These are phyloP conservation scores for Telmatherina bonti DNA, from an alignment of 2,797 vertebrate species.

Conservation along the genomic window DNA sequence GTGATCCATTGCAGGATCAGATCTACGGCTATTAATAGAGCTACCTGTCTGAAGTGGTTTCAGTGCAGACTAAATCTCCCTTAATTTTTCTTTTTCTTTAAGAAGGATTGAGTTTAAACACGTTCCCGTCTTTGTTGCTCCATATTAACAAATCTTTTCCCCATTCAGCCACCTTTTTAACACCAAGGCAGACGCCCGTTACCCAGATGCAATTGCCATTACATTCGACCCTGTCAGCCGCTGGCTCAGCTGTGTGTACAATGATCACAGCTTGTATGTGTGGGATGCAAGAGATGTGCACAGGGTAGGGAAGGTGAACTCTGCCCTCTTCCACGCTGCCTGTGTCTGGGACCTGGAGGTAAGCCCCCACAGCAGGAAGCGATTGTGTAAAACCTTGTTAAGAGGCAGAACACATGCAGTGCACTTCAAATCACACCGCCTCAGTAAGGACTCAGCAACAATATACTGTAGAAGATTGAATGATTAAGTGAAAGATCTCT, in stretches of 20 bases:
- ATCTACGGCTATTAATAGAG: conserved; percentile 35
- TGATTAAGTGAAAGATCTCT: conserved; percentile 13
- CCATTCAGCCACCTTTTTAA: conserved; percentile 85
- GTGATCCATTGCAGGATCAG: conserved; percentile 38
- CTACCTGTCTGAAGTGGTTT: conserved; percentile 30
- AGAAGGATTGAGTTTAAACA: neutral
- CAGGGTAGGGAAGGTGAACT: conserved; percentile 93
- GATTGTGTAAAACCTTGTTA: conserved; percentile 1
- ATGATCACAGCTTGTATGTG: conserved; percentile 96
- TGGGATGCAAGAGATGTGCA: conserved; percentile 93
- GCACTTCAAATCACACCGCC: neutral
- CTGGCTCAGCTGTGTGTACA: conserved; percentile 95
- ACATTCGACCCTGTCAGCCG: conserved; percentile 90
- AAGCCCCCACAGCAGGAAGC: conserved; percentile 48
- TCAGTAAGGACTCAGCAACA: conserved; percentile 4
- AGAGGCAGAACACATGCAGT: neutral
- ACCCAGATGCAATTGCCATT: conserved; percentile 90
- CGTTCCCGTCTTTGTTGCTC: neutral
- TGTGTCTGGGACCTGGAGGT: conserved; percentile 97
- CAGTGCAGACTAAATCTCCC: neutral
- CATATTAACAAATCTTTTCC: neutral
- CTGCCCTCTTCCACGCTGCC: conserved; percentile 92
- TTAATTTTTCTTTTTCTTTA: neutral
- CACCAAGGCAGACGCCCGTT: conserved; percentile 78
- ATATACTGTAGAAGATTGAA: neutral